phyloP scores from a whole-genome alignment of 2,888 invertebrate genomes.

The Polydesmus complanatus region DNA sequence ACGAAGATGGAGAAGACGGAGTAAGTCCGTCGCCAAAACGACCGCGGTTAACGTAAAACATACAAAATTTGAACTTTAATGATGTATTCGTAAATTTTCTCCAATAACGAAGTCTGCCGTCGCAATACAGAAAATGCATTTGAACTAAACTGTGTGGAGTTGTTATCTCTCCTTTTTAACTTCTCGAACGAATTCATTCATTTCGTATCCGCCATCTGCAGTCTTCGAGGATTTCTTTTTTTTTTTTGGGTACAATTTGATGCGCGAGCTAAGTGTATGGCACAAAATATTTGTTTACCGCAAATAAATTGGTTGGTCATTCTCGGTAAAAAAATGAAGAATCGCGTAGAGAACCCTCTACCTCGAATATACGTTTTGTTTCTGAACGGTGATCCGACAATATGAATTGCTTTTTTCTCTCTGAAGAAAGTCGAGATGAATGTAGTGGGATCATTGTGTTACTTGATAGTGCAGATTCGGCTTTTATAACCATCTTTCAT shows the following conservation, averaged over 20 bases:
- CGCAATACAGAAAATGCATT: background rate
- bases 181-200: background rate
- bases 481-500: too few species aligned
- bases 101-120: background rate
- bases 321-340: too few species aligned
- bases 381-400: too few species aligned
- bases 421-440: too few species aligned
- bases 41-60: slow-evolving; percentile 55
- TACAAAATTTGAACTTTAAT: background rate
- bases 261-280: too few species aligned
- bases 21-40: slow-evolving; percentile 50
- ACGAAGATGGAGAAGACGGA: slow-evolving; percentile 24
- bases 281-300: too few species aligned
- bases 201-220: background rate
- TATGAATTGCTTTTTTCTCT: too few species aligned
- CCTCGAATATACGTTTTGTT: too few species aligned
- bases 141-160: background rate
- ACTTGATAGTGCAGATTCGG: too few species aligned
- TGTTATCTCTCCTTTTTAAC: background rate
- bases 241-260: background rate
- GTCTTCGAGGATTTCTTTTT: background rate
- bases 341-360: too few species aligned
- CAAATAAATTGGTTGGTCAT: too few species aligned
- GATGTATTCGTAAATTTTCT: background rate
- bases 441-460: too few species aligned